Percentiles rank a stretch among this genome's conserved stretches.
These are phyloP conservation scores for Peromyscus nudipes DNA, from an alignment of 2,797 vertebrate genomes.

Conservation along the genomic window DNA sequence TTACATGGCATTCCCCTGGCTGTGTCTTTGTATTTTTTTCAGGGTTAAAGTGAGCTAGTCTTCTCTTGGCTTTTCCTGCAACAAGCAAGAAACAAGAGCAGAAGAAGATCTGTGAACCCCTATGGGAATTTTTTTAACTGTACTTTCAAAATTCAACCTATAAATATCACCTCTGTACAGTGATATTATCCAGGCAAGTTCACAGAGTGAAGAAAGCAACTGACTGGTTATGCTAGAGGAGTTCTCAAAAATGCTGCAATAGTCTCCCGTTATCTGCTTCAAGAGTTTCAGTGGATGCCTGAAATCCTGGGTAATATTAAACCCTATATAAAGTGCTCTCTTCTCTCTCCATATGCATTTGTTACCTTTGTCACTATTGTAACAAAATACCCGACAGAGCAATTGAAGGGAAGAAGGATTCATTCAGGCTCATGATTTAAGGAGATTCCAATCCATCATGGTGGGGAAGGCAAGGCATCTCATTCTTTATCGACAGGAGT, in stretches of 20 bases:
- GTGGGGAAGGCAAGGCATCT: neutral
- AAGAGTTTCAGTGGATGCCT: neutral
- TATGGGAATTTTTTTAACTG: neutral
- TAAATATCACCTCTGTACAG: neutral
- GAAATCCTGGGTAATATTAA: neutral
- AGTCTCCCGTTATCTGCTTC: neutral
- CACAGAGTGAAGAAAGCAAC: neutral
- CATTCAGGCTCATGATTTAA: neutral
- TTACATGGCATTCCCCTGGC: neutral
- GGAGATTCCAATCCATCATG: neutral
- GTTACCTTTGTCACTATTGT: neutral
- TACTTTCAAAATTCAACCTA: neutral
- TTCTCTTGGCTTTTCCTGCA: constrained; percentile 44
- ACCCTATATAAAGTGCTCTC: neutral
- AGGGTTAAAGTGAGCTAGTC: neutral
- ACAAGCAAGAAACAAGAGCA: constrained; percentile 30
- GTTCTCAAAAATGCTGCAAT: neutral
- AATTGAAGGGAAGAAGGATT: neutral
- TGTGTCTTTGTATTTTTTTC: constrained; percentile 17
- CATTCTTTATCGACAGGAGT: neutral
- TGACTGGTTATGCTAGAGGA: neutral
- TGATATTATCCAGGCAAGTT: neutral
- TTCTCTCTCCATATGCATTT: too few species aligned
- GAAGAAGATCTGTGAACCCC: neutral
- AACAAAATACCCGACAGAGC: neutral